Percentiles rank a stretch among this genome's conserved stretches.
Conservation (phyloP, 2,113 vertebrate genomes). For the Thomomys bottae region DNA sequence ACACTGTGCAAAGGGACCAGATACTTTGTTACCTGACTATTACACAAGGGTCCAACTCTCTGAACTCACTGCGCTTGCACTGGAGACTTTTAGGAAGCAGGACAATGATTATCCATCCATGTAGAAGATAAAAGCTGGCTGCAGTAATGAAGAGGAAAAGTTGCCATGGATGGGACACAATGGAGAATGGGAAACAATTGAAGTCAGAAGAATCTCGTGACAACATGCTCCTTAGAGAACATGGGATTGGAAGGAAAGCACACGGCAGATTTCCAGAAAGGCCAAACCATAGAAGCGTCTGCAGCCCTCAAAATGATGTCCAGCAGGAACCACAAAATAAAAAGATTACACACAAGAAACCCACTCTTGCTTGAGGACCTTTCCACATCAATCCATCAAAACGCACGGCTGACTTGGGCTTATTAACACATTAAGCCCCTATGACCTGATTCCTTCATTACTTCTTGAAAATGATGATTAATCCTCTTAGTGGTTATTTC, state of each 20-base stretch:
- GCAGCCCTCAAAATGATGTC: not conserved
- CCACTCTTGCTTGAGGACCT: not conserved
- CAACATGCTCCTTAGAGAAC: constrained; percentile 11
- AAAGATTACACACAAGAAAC: not conserved
- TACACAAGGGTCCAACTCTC: not conserved
- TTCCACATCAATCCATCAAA: constrained; percentile 14
- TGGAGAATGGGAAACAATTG: not conserved
- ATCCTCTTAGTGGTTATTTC: constrained; percentile 40
- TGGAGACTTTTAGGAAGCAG: not conserved
- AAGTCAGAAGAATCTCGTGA: too few species aligned
- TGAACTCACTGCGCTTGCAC: too few species aligned
- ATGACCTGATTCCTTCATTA: constrained; percentile 61
- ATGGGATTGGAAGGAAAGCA: not conserved
- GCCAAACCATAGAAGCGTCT: not conserved
- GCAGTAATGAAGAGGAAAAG: not conserved
- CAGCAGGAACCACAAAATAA: not conserved
- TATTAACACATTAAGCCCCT: constrained; percentile 45
- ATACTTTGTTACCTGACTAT: not conserved
- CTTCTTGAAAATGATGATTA: constrained; percentile 47
- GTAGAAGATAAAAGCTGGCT: not conserved
- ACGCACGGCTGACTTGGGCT: not conserved
- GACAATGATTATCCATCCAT: not conserved
- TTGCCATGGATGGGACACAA: not conserved
- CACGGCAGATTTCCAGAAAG: not conserved
- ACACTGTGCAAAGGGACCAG: not conserved